Conservation (phyloP, 1,140 invertebrate genomes). For the Scaptomyza hsui region DNA sequence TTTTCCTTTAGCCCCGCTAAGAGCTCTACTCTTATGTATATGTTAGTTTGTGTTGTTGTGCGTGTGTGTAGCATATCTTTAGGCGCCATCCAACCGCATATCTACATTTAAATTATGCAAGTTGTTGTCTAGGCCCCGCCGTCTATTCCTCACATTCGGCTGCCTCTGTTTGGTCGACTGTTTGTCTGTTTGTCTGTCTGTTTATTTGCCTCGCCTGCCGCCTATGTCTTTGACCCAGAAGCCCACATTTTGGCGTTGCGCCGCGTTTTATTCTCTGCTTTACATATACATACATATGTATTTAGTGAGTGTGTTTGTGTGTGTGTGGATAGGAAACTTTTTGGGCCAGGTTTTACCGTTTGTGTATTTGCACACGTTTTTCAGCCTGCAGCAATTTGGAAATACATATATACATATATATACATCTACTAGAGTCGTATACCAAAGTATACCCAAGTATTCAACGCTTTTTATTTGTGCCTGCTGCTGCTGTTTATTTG, state of each 20-base stretch:
- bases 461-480: slow-evolving; percentile 66
- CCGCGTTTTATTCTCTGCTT: slow-evolving; percentile 60
- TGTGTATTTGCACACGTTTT: slow-evolving; percentile 53
- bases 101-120: slow-evolving; percentile 82
- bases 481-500: slow-evolving; percentile 74
- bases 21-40: slow-evolving; percentile 1
- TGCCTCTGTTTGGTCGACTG: slow-evolving; percentile 45
- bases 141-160: slow-evolving; percentile 45
- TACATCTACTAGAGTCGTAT: slow-evolving; percentile 6
- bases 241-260: slow-evolving; percentile 65
- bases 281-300: slow-evolving; percentile 28
- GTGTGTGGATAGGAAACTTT: slow-evolving; percentile 51
- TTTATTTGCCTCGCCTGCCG: slow-evolving; percentile 48
- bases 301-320: not conserved
- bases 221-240: slow-evolving; percentile 77
- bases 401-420: slow-evolving; percentile 6
- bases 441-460: slow-evolving; percentile 21
- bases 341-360: slow-evolving; percentile 48
- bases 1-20: slow-evolving; percentile 49
- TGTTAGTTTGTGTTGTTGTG: slow-evolving; percentile 4
- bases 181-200: slow-evolving; percentile 31
- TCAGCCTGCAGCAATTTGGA: slow-evolving; percentile 52
- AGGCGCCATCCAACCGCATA: slow-evolving; percentile 76
- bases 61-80: slow-evolving; percentile 60
- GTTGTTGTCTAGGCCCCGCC: slow-evolving; percentile 72